Conservation (phyloP, 1,140 invertebrate species). For the Pteromalus puparum region DNA sequence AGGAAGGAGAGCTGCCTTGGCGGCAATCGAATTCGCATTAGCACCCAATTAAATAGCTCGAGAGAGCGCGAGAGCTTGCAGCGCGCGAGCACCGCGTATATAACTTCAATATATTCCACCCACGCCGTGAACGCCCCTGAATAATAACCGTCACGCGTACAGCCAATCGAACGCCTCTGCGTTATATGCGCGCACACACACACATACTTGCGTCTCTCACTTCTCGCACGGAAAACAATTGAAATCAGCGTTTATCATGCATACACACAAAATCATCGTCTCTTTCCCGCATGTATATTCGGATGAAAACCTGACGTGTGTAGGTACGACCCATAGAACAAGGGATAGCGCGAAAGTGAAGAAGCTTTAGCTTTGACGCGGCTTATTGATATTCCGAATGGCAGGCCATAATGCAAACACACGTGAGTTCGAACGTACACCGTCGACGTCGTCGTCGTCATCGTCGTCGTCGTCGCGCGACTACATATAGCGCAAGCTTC, state of each 20-base stretch:
- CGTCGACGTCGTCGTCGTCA: neutral
- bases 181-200: too few relatives aligned
- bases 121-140: neutral
- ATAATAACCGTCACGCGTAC: neutral
- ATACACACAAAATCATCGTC: too few relatives aligned
- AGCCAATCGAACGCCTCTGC: neutral
- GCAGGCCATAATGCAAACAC: neutral
- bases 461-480: neutral
- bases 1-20: neutral
- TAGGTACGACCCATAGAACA: too few relatives aligned
- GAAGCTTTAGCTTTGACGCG: conserved; percentile 4
- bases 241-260: neutral
- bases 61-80: neutral
- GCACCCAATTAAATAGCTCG: neutral
- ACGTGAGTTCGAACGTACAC: neutral
- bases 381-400: conserved; percentile 40
- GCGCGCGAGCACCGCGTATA: too few relatives aligned
- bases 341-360: neutral
- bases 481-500: neutral
- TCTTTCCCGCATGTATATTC: too few relatives aligned
- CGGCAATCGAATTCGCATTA: neutral
- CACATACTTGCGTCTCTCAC: too few relatives aligned
- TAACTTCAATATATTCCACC: neutral
- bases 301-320: too few relatives aligned
- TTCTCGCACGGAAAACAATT: neutral